Evolutionary conservation across 1,140 invertebrate species (phyloP), one percentile per base, ranked within the genome.

Genomic region (Apis florea): DNA sequence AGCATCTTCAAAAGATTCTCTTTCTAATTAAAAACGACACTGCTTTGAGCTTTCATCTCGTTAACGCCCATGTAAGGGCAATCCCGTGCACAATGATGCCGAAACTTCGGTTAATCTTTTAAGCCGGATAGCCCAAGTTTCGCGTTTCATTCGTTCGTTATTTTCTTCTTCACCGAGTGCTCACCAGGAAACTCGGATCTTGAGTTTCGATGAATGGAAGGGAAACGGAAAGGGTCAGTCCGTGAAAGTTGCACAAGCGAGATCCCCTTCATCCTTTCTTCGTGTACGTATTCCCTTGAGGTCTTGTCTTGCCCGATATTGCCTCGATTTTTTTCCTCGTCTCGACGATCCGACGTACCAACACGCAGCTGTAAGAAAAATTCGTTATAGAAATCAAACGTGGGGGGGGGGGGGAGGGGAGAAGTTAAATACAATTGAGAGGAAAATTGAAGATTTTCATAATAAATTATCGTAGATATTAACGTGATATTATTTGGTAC

Each of bases 211-310:
- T 53, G 73, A 75, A 75, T 75, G 49, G 59, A 31, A 51, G 59
- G 47, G 31, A 68, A 58, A 67, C 24, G 26, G 21, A 58, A 64
- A 49, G n/a, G 74, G 74, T 76, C 74, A 76, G 49, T 26, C 49
- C 51, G 73, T 24, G 47, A 75, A 77, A 77, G 74, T 77, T 77
- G 63, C 26, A 31, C 31, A 19, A 76, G 63, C 21, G 31, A 54
- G 24, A 58, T 40, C 17, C 59, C 11, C 49, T 31, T 15, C n/a
- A 51, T 76, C 53, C 26, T 24, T 19, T 69, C 53, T 15, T 24
- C 17, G 40, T 26, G 31, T 56, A 59, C 59, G 31, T 56, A 59
- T 69, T 26, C 75, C 40, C n/a, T 9, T 17, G 64, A 53, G 64
- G 8, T 59, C 53, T 31, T 49, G 75, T 49, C 31, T 40, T 59